Evolutionary conservation across 2,888 invertebrate genomes (phyloP).

Genomic region (Ecliptopera silaceata): DNA sequence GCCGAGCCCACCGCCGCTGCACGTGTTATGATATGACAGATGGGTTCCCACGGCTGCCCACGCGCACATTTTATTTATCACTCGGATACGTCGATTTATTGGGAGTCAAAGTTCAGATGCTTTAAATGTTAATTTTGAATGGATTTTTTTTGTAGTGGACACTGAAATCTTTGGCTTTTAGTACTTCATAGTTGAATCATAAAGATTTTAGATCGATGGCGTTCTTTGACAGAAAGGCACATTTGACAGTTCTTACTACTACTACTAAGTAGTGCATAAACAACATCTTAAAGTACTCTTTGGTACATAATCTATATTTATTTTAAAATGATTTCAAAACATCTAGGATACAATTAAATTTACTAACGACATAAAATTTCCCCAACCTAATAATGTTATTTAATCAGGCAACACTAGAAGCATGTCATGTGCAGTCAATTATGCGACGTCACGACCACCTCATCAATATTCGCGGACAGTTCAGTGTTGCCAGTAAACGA

Average conservation of each 20-base stretch:
- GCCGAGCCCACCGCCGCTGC: conserved; percentile 18
- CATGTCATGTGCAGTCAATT: conserved; percentile 26
- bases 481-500: conserved; percentile 29
- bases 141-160: conserved; percentile 19
- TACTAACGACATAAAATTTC: not conserved
- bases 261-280: no score
- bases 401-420: conserved; percentile 31
- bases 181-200: conserved; percentile 4
- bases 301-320: no score
- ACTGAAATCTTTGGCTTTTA: conserved; percentile 5
- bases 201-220: not conserved
- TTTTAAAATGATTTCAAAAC: no score
- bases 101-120: conserved; percentile 28
- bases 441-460: conserved; percentile 35
- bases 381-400: conserved; percentile 12
- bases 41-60: conserved; percentile 36
- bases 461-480: conserved; percentile 35
- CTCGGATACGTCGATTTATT: conserved; percentile 33
- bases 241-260: not conserved
- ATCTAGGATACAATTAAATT: no score
- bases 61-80: conserved; percentile 36
- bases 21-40: conserved; percentile 37
- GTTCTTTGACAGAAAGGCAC: not conserved
- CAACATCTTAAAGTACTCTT: no score
- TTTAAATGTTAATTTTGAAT: conserved; percentile 25